Percentiles rank a stretch among this genome's conserved stretches.
Conservation (phyloP, 2,113 vertebrate genomes). For the Nymphicus hollandicus region DNA sequence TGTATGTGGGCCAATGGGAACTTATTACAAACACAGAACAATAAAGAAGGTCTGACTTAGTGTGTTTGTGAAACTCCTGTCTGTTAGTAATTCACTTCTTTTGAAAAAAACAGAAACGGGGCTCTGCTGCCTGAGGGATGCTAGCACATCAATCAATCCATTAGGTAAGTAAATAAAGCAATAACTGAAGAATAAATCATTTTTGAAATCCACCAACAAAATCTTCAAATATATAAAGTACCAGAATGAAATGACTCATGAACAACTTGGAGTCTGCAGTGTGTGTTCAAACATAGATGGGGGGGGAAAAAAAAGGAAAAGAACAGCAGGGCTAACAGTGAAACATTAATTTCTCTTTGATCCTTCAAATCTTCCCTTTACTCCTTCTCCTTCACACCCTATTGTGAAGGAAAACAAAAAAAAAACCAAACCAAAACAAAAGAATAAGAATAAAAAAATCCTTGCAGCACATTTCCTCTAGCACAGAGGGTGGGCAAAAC, state of each 20-base stretch:
- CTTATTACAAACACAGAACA: conserved; percentile 28
- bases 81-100: conserved; percentile 28
- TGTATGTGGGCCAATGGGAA: conserved; percentile 8
- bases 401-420: not conserved
- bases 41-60: not conserved
- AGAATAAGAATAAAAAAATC: not conserved
- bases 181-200: conserved; percentile 61
- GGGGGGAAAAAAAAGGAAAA: not conserved
- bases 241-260: conserved; percentile 9
- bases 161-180: conserved; percentile 67
- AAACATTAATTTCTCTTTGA: not conserved
- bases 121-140: conserved; percentile 27
- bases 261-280: not conserved
- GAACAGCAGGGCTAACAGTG: not conserved
- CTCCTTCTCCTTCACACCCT: not conserved
- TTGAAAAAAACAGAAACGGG: not conserved
- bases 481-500: conserved; percentile 48
- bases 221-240: conserved; percentile 47
- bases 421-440: accelerated
- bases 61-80: conserved; percentile 19
- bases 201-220: conserved; percentile 41
- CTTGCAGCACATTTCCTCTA: conserved; percentile 32
- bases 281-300: not conserved
- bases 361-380: not conserved
- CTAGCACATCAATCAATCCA: conserved; percentile 48